Conservation (phyloP, 1,140 invertebrate genomes). For the Drosophila pallidifrons region DNA sequence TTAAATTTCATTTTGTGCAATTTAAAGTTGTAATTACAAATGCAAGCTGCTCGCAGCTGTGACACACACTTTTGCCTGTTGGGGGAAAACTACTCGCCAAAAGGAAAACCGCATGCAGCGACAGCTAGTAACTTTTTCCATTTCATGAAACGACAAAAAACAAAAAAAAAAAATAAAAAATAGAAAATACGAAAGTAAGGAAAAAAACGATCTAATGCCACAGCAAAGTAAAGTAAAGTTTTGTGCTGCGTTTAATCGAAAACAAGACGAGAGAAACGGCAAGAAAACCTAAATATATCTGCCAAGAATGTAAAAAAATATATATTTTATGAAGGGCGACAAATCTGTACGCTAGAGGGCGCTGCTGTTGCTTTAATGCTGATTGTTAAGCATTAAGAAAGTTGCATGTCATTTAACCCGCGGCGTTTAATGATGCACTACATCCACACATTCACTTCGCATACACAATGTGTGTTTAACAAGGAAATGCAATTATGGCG, state of each 20-base stretch:
- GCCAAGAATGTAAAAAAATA: not conserved
- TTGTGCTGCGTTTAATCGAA: conserved; percentile 15
- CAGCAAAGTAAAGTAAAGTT: conserved; percentile 5
- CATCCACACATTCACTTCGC: not conserved
- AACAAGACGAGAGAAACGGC: not conserved
- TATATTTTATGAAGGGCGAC: not conserved
- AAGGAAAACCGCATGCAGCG: conserved; percentile 15
- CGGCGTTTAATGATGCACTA: conserved; percentile 11
- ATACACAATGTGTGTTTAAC: conserved; percentile 37
- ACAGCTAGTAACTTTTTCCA: conserved; percentile 11
- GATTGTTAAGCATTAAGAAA: conserved; percentile 22
- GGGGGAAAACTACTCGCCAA: not conserved
- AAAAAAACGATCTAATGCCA: not conserved
- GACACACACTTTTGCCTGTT: not conserved
- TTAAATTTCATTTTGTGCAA: conserved; percentile 33
- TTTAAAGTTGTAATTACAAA: conserved; percentile 48
- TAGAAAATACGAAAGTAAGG: not conserved
- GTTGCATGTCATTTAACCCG: conserved; percentile 15
- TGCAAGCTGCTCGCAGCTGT: conserved; percentile 17
- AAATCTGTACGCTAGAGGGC: conserved; percentile 28
- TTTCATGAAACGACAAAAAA: conserved; percentile 1
- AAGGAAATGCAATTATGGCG: conserved; percentile 77
- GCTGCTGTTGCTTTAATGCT: conserved; percentile 24
- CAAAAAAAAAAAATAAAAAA: conserved; percentile 5
- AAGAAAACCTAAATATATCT: not conserved